Evolutionary conservation across 2,888 invertebrate species (phyloP).

Genomic region (Noctua comes): DNA sequence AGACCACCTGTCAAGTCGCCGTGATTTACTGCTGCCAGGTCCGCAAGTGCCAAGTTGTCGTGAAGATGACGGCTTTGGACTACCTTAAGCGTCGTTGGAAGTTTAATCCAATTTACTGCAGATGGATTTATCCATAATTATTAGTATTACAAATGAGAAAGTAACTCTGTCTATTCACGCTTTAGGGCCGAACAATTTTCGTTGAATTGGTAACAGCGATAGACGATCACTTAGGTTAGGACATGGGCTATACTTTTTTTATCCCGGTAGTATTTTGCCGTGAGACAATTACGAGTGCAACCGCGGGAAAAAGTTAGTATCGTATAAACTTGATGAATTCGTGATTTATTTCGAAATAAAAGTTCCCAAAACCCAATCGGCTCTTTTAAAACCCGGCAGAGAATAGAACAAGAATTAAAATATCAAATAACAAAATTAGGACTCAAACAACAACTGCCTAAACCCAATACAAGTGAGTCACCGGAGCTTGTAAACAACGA

Average conservation of each 20-base stretch:
- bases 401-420: slow-evolving; percentile 20
- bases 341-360: neutral
- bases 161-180: neutral
- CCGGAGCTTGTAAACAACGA: slow-evolving; percentile 48
- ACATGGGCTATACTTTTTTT: neutral
- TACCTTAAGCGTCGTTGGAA: neutral
- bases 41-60: slow-evolving; percentile 36
- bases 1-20: slow-evolving; percentile 24
- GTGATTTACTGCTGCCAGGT: slow-evolving; percentile 43
- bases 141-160: neutral
- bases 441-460: slow-evolving; percentile 21
- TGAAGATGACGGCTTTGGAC: slow-evolving; percentile 31
- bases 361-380: neutral
- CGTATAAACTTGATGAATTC: neutral
- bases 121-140: neutral
- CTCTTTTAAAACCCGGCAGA: neutral
- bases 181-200: neutral
- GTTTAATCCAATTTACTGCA: neutral
- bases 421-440: slow-evolving; percentile 10
- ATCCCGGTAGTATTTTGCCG: neutral
- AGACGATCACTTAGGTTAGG: neutral
- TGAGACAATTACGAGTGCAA: neutral
- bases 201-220: neutral
- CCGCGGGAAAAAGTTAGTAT: neutral
- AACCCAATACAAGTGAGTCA: slow-evolving; percentile 39